Evolutionary conservation across 2,113 vertebrate species (phyloP), one percentile per base, ranked within the genome.

Genomic region (Thunnus thynnus): DNA sequence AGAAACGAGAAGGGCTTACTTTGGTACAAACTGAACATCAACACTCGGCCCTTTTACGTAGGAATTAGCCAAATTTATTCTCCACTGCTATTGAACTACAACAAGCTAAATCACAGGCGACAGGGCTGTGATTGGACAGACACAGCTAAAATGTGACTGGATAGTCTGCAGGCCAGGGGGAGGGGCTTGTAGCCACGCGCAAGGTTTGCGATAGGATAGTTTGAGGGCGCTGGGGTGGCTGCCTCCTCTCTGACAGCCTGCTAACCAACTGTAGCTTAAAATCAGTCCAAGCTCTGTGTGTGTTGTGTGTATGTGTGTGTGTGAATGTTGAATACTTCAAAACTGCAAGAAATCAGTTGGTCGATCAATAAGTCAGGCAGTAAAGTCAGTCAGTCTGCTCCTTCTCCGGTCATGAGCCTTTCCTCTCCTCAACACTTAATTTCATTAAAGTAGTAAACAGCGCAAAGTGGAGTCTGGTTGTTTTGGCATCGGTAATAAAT

Each of bases 401-500:
- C 51, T 50, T 48, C 63, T 56, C 30, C 3, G 1, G 36, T 65
- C 65, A 11, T 48, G 17, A 52, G 62, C 41, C 54, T 50, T 52
- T 63, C 36, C 68, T 50, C 14, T 69, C 46, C 47, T 61, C 54
- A 96, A 95, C 95, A 96, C 96, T 91, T 58, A 89, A 32, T 62
- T 75, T 56, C 61, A 75, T 50, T 41, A 55, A 63, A 84, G 72
- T 47, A 80, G 57, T 69, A 73, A 84, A 84, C 75, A 78, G 67
- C 51, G 46, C 72, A 76, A 75, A 77, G 72, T 84, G 75, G 77
- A 85, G 58, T 76, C 79, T 20, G 69, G 54, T 94, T 85, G 91
- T 86, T 96, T 96, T 97, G 96, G 95, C 95, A 96, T 96, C 89
- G 94, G 91, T 87, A 93, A 96, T 94, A 94, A 91, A 94, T 86